Evolutionary conservation across 2,113 vertebrate species (phyloP).

Genomic region (Oostethus manadensis): DNA sequence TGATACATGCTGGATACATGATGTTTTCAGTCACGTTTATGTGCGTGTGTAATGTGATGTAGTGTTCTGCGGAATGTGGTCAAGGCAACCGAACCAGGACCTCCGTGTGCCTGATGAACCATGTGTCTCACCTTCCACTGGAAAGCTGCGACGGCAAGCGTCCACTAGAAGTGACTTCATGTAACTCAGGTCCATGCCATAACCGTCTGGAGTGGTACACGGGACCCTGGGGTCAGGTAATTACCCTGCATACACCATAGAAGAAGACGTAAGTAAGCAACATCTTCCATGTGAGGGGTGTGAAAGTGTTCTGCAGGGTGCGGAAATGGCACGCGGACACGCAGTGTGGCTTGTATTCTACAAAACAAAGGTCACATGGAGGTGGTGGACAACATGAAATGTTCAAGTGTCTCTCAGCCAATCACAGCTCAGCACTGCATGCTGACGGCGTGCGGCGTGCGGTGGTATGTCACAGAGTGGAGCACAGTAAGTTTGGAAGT

Average conservation of each 20-base stretch:
- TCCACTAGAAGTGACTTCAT: conserved; percentile 70
- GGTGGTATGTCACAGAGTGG: conserved; percentile 78
- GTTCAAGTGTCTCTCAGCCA: conserved; percentile 69
- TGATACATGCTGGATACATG: no score
- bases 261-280: neutral
- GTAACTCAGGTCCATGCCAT: conserved; percentile 78
- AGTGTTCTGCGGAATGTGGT: conserved; percentile 87
- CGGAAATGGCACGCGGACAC: conserved; percentile 74
- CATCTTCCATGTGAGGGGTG: neutral
- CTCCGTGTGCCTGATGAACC: conserved; percentile 83
- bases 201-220: conserved; percentile 84
- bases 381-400: conserved; percentile 64
- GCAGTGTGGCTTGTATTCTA: conserved; percentile 74
- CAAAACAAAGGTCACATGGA: conserved; percentile 63
- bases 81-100: conserved; percentile 77
- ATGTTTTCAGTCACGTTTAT: no score
- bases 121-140: conserved; percentile 81
- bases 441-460: conserved; percentile 67
- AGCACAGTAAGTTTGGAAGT: conserved; percentile 64
- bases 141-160: conserved; percentile 83
- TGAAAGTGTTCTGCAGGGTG: conserved; percentile 81
- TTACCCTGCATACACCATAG: neutral
- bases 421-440: conserved; percentile 70
- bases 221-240: conserved; percentile 88
- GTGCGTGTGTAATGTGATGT: neutral